Evolutionary conservation across 2,888 invertebrate species (phyloP).

Genomic region (Tanytarsus gracilentus): DNA sequence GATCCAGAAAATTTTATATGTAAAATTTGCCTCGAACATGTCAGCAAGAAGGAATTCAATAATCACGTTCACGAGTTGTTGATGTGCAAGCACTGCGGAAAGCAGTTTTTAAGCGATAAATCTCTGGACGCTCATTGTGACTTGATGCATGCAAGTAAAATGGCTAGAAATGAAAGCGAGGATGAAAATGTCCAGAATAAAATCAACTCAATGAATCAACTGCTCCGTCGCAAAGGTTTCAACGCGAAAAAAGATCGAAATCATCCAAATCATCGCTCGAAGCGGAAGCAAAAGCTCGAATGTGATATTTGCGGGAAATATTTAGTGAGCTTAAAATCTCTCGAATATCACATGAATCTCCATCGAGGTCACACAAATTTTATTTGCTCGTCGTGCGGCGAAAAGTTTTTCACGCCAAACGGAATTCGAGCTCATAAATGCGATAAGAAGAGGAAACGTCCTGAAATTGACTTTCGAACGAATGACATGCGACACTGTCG

Average conservation of each 20-base stretch:
- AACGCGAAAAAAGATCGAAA: not conserved
- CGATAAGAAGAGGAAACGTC: conserved; percentile 11
- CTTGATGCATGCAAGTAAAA: not conserved
- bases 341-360: not conserved
- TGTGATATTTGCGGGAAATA: conserved; percentile 22
- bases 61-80: conserved; percentile 10
- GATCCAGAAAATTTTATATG: conserved; percentile 22
- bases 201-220: no score
- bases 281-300: conserved; percentile 14
- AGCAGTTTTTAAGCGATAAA: not conserved
- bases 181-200: no score
- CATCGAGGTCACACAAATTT: not conserved
- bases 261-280: no score
- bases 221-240: not conserved
- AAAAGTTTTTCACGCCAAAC: conserved; percentile 3
- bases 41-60: conserved; percentile 1
- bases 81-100: not conserved
- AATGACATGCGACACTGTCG: conserved; percentile 18
- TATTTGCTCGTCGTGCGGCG: conserved; percentile 13
- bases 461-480: conserved; percentile 10
- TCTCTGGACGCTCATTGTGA: not conserved
- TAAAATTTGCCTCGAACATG: conserved; percentile 1
- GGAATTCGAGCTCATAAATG: conserved; percentile 17
- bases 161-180: no score
- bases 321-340: not conserved